Base-by-base conservation (phyloP, 2,797 vertebrate species). In the Poecilia velifera region DNA sequence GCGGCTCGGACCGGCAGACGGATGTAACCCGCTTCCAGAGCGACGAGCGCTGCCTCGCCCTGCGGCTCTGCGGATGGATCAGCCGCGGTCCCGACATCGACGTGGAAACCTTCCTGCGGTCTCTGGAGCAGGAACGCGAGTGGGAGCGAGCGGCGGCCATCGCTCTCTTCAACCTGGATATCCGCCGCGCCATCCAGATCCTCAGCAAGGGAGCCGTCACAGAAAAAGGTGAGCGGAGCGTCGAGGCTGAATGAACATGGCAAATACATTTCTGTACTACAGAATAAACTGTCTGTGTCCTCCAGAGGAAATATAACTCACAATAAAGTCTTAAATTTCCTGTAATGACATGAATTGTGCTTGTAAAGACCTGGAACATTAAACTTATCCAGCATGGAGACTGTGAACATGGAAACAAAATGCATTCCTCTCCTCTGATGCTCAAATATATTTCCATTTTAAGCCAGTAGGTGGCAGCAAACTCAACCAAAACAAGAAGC, bases 11-110 rank as follows among this genome's bases (percentile, higher is more conserved):
- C 78, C 96, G 97, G 13, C 97, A 97, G 91, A 95, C 96, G 0
- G 97, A 99, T 76, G 96, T 97, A 10, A 93, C 93, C 49, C 96
- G 97, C 0, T 99, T 96, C 92, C 95, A 96, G 90, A 99, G 97
- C 66, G 98, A 99, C 91, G 98, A 99, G 91, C 97, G 98, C 77
- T 95, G 96, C 81, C 95, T 99, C 82, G 97, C 98, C 47, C 92
- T 99, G 88, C 97, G 97, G 84, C 97, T 99, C 81, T 99, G 98
- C 34, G 98, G 98, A 68, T 99, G 98, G 98, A 98, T 98, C 90
- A 96, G 96, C 80, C 97, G 96, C 5, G 97, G 97, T 4, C 95
- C 96, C 0, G 97, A 99, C 81, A 88, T 96, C 13, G 97, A 99
- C 59, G 96, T 99, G 81, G 98, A 98, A 77, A 96, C 95, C 14